These are phyloP conservation scores for Pangasius djambal DNA, from an alignment of 2,797 vertebrate genomes.

Conservation along the genomic window DNA sequence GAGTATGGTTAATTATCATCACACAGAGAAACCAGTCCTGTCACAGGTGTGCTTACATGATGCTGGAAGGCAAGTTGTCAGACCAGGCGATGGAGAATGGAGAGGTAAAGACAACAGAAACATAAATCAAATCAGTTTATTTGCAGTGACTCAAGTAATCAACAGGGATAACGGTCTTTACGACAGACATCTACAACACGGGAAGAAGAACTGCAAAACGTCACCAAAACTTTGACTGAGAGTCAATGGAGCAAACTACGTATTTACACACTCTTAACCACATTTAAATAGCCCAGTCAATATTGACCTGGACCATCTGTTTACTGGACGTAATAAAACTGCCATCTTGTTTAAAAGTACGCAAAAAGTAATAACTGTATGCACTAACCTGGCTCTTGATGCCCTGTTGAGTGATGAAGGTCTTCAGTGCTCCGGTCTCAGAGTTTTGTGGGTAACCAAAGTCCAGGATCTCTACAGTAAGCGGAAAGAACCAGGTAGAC, in stretches of 20 bases:
- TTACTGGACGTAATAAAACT: not conserved
- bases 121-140: not conserved
- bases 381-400: constrained; percentile 95
- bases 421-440: constrained; percentile 98
- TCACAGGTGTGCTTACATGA: constrained; percentile 76
- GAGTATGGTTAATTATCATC: not conserved
- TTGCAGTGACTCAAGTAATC: not conserved
- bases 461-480: constrained; percentile 93
- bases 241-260: not conserved
- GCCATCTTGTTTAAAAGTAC: not conserved
- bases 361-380: not conserved
- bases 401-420: constrained; percentile 99
- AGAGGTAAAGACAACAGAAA: not conserved
- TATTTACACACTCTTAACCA: not conserved
- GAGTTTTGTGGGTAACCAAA: constrained; percentile 99
- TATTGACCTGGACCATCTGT: not conserved
- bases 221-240: not conserved
- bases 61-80: constrained; percentile 73
- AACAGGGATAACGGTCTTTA: not conserved
- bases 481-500: not conserved
- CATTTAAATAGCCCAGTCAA: not conserved
- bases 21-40: not conserved
- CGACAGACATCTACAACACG: not conserved
- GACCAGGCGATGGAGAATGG: not conserved
- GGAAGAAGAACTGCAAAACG: not conserved